These are phyloP conservation scores for Cladorhizidae sp. DNA, from an alignment of 37 sponge, comb jelly and placozoan genomes.

Conservation along the genomic window DNA sequence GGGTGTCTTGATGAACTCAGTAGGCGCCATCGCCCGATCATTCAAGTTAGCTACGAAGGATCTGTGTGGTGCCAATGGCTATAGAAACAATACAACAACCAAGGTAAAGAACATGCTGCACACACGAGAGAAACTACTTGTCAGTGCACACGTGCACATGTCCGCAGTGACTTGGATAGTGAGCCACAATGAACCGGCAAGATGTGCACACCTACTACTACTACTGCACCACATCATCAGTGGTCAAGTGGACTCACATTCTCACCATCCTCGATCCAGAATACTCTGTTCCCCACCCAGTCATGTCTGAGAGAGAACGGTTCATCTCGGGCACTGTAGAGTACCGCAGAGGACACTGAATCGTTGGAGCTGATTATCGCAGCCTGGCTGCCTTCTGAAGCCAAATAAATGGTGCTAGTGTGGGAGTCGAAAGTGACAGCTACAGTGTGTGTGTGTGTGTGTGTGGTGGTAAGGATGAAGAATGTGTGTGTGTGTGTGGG, in stretches of 20 bases:
- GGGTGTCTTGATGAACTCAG: neutral
- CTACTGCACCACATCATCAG: too few species aligned
- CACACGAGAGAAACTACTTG: too few species aligned
- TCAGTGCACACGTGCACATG: too few species aligned
- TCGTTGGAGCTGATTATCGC: neutral
- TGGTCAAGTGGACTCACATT: neutral
- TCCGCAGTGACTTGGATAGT: too few species aligned
- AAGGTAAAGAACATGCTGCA: too few species aligned
- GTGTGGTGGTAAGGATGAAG: constrained; percentile 2
- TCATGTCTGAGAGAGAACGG: constrained; percentile 26
- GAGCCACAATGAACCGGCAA: neutral
- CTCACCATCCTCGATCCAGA: constrained; percentile 51
- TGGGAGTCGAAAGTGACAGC: constrained; percentile 39
- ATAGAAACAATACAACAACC: neutral
- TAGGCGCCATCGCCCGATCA: neutral
- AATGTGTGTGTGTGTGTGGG: too few species aligned
- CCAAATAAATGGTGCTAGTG: constrained; percentile 13
- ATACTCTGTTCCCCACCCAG: constrained; percentile 43
- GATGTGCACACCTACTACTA: neutral
- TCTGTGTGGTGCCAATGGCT: neutral
- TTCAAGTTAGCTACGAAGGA: neutral
- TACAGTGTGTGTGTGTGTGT: too few species aligned
- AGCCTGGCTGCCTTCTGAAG: constrained; percentile 6
- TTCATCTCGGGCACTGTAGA: neutral
- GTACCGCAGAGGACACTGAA: neutral